Conservation (phyloP, 2,888 invertebrate genomes). For the Hemithea aestivaria region DNA sequence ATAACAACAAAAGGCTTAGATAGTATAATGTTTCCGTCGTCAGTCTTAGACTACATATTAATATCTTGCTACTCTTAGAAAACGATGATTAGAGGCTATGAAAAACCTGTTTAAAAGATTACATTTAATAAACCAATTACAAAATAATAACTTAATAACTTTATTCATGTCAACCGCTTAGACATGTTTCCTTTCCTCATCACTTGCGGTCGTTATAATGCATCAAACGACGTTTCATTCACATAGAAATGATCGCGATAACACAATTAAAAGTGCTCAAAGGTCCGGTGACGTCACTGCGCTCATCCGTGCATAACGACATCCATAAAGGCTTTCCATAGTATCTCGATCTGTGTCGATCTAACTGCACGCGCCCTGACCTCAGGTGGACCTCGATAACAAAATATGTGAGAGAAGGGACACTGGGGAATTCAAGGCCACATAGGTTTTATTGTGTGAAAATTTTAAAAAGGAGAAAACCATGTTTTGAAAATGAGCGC, state of each 20-base stretch:
- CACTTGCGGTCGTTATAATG: neutral
- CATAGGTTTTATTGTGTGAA: slow-evolving; percentile 1
- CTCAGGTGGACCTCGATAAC: slow-evolving; percentile 9
- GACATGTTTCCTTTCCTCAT: no score
- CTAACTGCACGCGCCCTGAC: slow-evolving; percentile 29
- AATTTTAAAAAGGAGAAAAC: neutral
- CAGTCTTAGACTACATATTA: no score
- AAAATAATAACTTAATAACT: no score
- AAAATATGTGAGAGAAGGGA: slow-evolving; percentile 7
- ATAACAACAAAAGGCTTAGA: no score
- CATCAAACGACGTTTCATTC: neutral
- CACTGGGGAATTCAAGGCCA: slow-evolving; percentile 5
- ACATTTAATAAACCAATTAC: no score
- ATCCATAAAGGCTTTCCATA: slow-evolving; percentile 34
- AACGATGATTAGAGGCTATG: no score
- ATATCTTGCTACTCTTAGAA: no score
- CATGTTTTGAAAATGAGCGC: no score
- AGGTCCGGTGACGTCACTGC: slow-evolving; percentile 27
- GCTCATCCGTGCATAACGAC: slow-evolving; percentile 34
- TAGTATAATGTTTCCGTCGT: no score
- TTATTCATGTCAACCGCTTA: no score
- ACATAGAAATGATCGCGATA: neutral
- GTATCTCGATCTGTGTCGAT: slow-evolving; percentile 29
- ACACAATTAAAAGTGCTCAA: slow-evolving; percentile 10
- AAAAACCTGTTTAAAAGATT: no score